Evolutionary conservation across 2,113 vertebrate genomes (phyloP).

Genomic region (Rhea americana): DNA sequence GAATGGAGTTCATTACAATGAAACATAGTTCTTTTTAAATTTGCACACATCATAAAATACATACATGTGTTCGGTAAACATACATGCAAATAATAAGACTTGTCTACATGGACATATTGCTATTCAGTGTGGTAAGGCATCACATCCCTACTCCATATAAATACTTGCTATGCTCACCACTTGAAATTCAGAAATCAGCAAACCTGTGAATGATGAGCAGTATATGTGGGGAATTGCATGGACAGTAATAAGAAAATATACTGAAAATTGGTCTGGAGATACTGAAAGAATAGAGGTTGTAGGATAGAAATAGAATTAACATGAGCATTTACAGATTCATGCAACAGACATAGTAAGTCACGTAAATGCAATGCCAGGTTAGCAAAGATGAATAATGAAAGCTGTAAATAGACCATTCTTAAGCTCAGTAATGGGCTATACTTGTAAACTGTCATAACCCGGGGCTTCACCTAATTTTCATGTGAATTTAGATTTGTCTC

Average conservation of each 20-base stretch:
- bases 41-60: not conserved
- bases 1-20: not conserved
- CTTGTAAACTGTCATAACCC: conserved; percentile 6
- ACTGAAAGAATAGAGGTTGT: not conserved
- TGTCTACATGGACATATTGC: not conserved
- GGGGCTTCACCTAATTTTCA: not conserved
- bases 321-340: not conserved
- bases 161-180: not conserved
- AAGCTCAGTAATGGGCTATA: not conserved
- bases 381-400: not conserved
- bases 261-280: not conserved
- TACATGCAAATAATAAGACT: not conserved
- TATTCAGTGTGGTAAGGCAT: not conserved
- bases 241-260: not conserved
- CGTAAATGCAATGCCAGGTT: not conserved
- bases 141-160: not conserved
- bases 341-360: not conserved
- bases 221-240: not conserved
- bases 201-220: not conserved
- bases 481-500: not conserved
- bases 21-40: not conserved
- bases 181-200: not conserved
- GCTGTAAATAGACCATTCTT: not conserved
- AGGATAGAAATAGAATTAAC: not conserved
- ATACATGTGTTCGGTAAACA: not conserved